Base-by-base conservation (phyloP, 2,888 invertebrate genomes). In the Dilophus febrilis region DNA sequence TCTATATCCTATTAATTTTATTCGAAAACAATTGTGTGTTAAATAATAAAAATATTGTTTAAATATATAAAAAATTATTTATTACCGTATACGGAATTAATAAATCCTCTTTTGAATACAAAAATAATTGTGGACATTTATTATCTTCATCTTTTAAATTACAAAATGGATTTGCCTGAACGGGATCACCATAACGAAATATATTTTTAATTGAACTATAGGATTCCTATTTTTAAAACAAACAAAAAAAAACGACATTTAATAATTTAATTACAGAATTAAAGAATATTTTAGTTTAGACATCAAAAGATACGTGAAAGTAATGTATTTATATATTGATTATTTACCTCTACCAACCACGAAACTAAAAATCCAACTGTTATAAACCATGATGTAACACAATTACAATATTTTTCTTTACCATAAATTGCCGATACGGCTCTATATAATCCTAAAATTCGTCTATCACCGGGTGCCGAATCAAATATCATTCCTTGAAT, bases 91-190 rank as follows among this genome's bases (percentile, higher is more conserved):
- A 68, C 2, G 70, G 68, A 50, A 82, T 76, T 31, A 82, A 64
- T 40, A 71, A 66, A 55, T 83, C 82, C 3, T 68, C 68, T 50
- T 74, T 74, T 0, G 82, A 82, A 52, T 77, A 82, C 34, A 84
- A 66, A 57, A 77, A 83, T 46, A 80, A 59, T 54, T 81, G 79
- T 1, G 79, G 78, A 64, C 73, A 76, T 36, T 63, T 59, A 48
- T 70, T 65, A 16, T 64, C 57, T 50, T 78, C 77, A 44, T 70
- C 65, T 47, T 68, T 68, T 34, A 75, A 57, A 47, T 65, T 65
- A 47, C 66, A 64, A 49, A 70, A 66, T 1, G 73, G 74, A 57
- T 74, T 71, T n/a, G 67, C 64, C 50, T 67, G 66, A 40, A 66
- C 53, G 13, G 63, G 58, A 33, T 59, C 56, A 28, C 59, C 54